Conservation (phyloP, 2,888 invertebrate species). For the Urechis unicinctus region DNA sequence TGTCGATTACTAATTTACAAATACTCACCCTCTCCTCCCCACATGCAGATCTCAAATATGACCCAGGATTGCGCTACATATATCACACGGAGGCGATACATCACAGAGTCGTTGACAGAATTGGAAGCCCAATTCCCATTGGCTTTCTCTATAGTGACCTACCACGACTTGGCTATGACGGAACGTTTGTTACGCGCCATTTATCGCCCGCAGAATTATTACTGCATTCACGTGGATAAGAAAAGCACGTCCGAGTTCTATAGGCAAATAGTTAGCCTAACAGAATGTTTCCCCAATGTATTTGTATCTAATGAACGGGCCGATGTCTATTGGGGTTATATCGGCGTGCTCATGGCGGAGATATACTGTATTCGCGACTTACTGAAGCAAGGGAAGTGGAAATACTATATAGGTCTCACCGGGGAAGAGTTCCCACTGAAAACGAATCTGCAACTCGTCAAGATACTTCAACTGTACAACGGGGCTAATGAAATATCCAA, state of each 20-base stretch:
- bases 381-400: conserved; percentile 8
- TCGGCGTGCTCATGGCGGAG: conserved; percentile 16
- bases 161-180: conserved; percentile 9
- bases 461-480: conserved; percentile 27
- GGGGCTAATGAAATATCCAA: conserved; percentile 37
- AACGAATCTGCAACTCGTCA: conserved; percentile 35
- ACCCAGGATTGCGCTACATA: too few species aligned
- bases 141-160: conserved; percentile 12
- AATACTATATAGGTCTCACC: conserved; percentile 37
- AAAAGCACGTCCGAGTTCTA: background rate
- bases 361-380: conserved; percentile 14
- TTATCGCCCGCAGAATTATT: conserved; percentile 16
- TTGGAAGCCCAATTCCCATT: conserved; percentile 16
- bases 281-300: conserved; percentile 15
- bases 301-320: conserved; percentile 3
- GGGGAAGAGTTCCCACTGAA: conserved; percentile 34
- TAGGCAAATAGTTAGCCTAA: background rate
- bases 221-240: conserved; percentile 16
- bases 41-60: too few species aligned
- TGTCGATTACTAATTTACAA: too few species aligned
- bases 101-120: too few species aligned
- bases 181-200: conserved; percentile 12
- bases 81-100: too few species aligned
- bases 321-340: conserved; percentile 10
- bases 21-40: too few species aligned